A percentile compares a stretch with the other conserved stretches of the same genome.
phyloP scores from a whole-genome alignment of 2,797 vertebrate species.

The Melanotaenia nigrans region DNA sequence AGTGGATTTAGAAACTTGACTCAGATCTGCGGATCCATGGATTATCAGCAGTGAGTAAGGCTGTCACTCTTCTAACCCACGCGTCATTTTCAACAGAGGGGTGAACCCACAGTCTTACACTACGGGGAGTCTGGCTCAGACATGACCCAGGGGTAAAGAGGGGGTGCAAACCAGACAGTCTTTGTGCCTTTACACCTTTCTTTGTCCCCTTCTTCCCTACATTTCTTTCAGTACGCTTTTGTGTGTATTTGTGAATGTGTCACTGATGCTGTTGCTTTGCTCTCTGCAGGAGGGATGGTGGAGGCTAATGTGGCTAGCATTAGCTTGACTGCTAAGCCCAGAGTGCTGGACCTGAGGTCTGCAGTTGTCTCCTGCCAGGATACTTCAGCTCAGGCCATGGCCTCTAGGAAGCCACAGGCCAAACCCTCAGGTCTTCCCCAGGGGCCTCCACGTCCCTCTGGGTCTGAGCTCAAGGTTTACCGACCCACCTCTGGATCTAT shows the following conservation, averaged over 20 bases:
- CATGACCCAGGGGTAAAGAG: slow-evolving; percentile 47
- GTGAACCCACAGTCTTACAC: slow-evolving; percentile 63
- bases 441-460: slow-evolving; percentile 73
- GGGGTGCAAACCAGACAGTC: slow-evolving; percentile 43
- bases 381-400: slow-evolving; percentile 78
- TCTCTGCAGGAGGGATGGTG: slow-evolving; percentile 89
- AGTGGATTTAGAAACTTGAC: slow-evolving; percentile 48
- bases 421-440: slow-evolving; percentile 81
- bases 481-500: slow-evolving; percentile 79
- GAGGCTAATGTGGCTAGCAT: slow-evolving; percentile 85
- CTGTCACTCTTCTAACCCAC: slow-evolving; percentile 56
- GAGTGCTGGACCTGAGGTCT: slow-evolving; percentile 84
- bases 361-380: slow-evolving; percentile 68
- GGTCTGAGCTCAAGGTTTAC: slow-evolving; percentile 83
- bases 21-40: slow-evolving; percentile 64
- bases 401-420: slow-evolving; percentile 82
- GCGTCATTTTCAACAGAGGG: slow-evolving; percentile 57
- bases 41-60: slow-evolving; percentile 72
- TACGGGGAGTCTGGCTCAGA: slow-evolving; percentile 61
- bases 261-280: slow-evolving; percentile 86
- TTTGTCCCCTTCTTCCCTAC: slow-evolving; percentile 33
- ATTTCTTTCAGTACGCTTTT: slow-evolving; percentile 37
- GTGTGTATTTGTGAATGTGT: slow-evolving; percentile 62
- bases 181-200: slow-evolving; percentile 33
- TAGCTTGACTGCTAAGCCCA: slow-evolving; percentile 85